A percentile compares a stretch with the other conserved stretches of the same genome.
Conservation (phyloP, 2,113 vertebrate species). For the Albula goreensis region DNA sequence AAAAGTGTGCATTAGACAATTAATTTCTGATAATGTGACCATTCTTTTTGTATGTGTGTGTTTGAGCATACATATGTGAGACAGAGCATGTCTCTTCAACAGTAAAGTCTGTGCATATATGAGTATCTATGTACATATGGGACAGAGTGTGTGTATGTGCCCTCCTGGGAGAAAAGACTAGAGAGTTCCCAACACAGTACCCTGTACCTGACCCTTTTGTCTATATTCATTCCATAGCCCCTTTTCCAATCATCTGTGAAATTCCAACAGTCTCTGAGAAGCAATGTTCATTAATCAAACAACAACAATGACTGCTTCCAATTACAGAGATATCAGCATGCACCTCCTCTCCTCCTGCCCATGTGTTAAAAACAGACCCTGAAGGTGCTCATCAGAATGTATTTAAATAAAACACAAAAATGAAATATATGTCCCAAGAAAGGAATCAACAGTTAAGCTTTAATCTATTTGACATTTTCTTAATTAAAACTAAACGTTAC, state of each 20-base stretch:
- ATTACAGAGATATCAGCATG: not conserved
- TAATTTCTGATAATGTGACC: no score
- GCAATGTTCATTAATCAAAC: not conserved
- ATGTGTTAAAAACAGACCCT: not conserved
- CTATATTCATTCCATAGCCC: slow-evolving; percentile 32
- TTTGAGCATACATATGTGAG: no score
- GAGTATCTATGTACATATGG: not conserved
- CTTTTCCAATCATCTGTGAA: slow-evolving; percentile 47
- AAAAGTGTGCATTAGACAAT: not conserved
- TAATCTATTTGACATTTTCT: no score
- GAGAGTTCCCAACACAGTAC: not conserved
- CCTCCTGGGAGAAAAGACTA: no score
- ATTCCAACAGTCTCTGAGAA: slow-evolving; percentile 44
- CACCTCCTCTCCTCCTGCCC: not conserved
- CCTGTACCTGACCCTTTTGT: slow-evolving; percentile 22
- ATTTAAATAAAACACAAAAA: no score
- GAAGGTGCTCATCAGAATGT: no score
- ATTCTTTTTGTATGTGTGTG: no score
- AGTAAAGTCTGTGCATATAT: not conserved
- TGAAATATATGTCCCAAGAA: no score
- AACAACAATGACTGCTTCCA: not conserved
- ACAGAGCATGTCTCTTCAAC: no score
- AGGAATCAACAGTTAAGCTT: no score
- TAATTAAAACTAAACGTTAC: no score
- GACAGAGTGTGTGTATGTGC: not conserved